Conservation (phyloP, 2,888 invertebrate genomes). For the Hemistola chrysoprasaria region DNA sequence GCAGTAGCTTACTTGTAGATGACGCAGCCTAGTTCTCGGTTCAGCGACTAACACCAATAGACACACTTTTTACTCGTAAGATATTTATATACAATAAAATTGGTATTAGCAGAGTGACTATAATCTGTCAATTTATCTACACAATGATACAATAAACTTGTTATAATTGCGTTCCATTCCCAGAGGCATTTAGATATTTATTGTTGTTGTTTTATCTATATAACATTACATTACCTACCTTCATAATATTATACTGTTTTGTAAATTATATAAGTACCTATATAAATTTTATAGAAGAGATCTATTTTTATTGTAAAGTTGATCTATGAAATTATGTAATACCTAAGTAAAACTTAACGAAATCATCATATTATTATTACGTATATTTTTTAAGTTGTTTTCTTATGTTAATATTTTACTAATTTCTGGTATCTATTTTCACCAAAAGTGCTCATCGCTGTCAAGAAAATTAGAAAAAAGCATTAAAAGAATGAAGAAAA, state of each 20-base stretch:
- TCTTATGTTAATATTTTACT: slow-evolving; percentile 68
- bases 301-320: slow-evolving; percentile 80
- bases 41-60: slow-evolving; percentile 78
- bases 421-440: slow-evolving; percentile 83
- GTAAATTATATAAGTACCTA: slow-evolving; percentile 80
- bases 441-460: slow-evolving; percentile 88
- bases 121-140: slow-evolving; percentile 77
- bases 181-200: slow-evolving; percentile 67
- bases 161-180: slow-evolving; percentile 71
- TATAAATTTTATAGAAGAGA: slow-evolving; percentile 82
- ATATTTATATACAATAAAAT: slow-evolving; percentile 71
- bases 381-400: slow-evolving; percentile 31
- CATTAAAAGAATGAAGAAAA: slow-evolving; percentile 82
- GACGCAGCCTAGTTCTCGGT: slow-evolving; percentile 78
- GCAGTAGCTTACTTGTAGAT: slow-evolving; percentile 80
- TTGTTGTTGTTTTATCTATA: slow-evolving; percentile 70
- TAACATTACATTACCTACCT: slow-evolving; percentile 66
- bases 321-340: slow-evolving; percentile 40
- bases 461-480: slow-evolving; percentile 83
- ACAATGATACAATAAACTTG: slow-evolving; percentile 42
- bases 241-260: slow-evolving; percentile 72
- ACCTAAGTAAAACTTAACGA: slow-evolving; percentile 60
- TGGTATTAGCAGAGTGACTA: slow-evolving; percentile 76
- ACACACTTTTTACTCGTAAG: slow-evolving; percentile 76
- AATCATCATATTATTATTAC: slow-evolving; percentile 61